Evolutionary conservation across 2,888 invertebrate genomes (phyloP).

Genomic region (Agrilus mali): DNA sequence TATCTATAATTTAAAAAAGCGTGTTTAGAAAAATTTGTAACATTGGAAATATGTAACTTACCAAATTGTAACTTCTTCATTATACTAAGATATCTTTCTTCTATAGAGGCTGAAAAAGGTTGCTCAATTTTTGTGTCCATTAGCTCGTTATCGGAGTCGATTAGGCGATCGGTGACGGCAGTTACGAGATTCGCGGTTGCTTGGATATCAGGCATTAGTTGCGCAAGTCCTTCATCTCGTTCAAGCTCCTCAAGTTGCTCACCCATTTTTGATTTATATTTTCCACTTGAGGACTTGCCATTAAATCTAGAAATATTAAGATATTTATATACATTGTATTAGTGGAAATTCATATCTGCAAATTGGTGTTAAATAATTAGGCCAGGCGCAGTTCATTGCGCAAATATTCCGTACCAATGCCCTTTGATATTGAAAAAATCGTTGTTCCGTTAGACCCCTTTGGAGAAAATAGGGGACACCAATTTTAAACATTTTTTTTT

Average conservation of each 20-base stretch:
- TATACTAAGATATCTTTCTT: conserved; percentile 70
- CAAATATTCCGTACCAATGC: no score
- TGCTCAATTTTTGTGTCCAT: conserved; percentile 33
- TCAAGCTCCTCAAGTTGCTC: conserved; percentile 52
- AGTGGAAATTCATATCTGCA: no score
- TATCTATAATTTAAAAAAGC: conserved; percentile 45
- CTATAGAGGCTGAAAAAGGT: conserved; percentile 43
- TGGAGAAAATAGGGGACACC: no score
- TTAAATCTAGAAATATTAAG: conserved; percentile 17
- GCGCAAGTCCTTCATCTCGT: conserved; percentile 79
- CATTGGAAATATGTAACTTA: conserved; percentile 29
- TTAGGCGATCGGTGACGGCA: conserved; percentile 30
- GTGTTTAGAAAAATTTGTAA: background rate
- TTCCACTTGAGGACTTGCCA: conserved; percentile 18
- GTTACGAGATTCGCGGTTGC: conserved; percentile 44
- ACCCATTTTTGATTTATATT: conserved; percentile 22
- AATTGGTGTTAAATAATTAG: no score
- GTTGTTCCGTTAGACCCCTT: no score
- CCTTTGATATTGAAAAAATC: no score
- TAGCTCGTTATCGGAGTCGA: conserved; percentile 29
- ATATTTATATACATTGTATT: no score
- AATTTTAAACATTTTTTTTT: no score
- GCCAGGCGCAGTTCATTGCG: no score
- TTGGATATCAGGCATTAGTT: conserved; percentile 84
- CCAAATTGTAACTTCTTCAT: conserved; percentile 87